These are phyloP conservation scores for Priapulus caudatus DNA, from an alignment of 2,888 invertebrate genomes.

Conservation along the genomic window DNA sequence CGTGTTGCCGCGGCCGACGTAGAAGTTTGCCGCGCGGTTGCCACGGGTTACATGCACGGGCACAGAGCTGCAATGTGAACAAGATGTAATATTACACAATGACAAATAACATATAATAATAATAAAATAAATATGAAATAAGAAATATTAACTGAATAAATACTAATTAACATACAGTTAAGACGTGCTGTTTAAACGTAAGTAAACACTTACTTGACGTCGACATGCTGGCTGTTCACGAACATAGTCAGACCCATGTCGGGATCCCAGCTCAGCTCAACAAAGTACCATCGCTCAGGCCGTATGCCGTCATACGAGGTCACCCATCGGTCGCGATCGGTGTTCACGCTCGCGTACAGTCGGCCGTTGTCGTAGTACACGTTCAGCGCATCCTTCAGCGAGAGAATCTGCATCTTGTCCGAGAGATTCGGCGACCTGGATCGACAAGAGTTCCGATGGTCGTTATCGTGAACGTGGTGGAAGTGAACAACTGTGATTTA, in stretches of 20 bases:
- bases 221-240: too few relatives aligned
- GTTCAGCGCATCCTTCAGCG: slow-evolving; percentile 30
- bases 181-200: too few relatives aligned
- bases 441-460: too few relatives aligned
- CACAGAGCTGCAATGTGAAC: too few relatives aligned
- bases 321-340: slow-evolving; percentile 27
- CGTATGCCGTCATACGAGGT: slow-evolving; percentile 25
- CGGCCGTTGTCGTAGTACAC: slow-evolving; percentile 31
- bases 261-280: slow-evolving; percentile 32
- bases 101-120: too few relatives aligned
- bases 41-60: slow-evolving; percentile 28
- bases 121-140: too few relatives aligned
- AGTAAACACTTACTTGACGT: too few relatives aligned
- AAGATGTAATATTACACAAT: too few relatives aligned
- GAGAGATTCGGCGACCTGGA: slow-evolving; percentile 26
- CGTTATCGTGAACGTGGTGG: too few relatives aligned
- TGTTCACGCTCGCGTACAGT: slow-evolving; percentile 29
- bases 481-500: too few relatives aligned
- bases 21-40: slow-evolving; percentile 22
- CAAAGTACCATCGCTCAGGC: slow-evolving; percentile 26
- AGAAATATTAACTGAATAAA: too few relatives aligned
- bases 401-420: slow-evolving; percentile 32
- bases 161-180: too few relatives aligned
- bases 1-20: slow-evolving; percentile 26
- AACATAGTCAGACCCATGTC: slow-evolving; percentile 26